phyloP scores from a whole-genome alignment of 2,888 invertebrate species.

The Galerucella nymphaeae region DNA sequence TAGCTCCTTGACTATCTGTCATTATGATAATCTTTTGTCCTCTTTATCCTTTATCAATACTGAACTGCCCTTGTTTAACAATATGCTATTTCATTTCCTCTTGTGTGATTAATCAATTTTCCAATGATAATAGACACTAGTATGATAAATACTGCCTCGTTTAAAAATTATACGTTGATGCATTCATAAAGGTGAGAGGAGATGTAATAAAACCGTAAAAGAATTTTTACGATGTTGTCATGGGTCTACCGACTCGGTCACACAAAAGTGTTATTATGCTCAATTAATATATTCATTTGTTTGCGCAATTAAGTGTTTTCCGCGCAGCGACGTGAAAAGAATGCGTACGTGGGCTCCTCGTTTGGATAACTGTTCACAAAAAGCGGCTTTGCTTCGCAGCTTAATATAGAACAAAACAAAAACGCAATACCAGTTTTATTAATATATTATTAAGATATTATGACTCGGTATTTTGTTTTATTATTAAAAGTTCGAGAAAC shows the following conservation, averaged over 20 bases:
- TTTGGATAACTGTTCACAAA: constrained; percentile 42
- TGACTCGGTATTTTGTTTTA: constrained; percentile 21
- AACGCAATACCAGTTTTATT: constrained; percentile 19
- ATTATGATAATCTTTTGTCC: no score
- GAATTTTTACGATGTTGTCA: constrained; percentile 19
- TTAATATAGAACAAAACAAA: constrained; percentile 29
- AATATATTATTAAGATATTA: constrained; percentile 24
- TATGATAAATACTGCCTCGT: not conserved
- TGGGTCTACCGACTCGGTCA: constrained; percentile 10
- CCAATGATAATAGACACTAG: not conserved
- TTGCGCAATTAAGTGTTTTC: constrained; percentile 42
- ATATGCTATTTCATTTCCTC: not conserved
- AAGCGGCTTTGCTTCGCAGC: constrained; percentile 18
- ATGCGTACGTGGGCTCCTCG: constrained; percentile 41
- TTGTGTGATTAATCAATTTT: not conserved
- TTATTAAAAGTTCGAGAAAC: constrained; percentile 11
- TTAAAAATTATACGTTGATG: not conserved
- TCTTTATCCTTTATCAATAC: no score
- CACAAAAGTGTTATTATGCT: constrained; percentile 31
- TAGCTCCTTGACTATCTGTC: no score
- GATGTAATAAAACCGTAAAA: not conserved
- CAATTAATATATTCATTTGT: constrained; percentile 41
- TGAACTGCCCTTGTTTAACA: not conserved
- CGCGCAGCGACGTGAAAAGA: constrained; percentile 39
- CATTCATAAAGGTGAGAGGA: not conserved